phyloP scores from a whole-genome alignment of 2,113 vertebrate species.

The Acanthisitta chloris region DNA sequence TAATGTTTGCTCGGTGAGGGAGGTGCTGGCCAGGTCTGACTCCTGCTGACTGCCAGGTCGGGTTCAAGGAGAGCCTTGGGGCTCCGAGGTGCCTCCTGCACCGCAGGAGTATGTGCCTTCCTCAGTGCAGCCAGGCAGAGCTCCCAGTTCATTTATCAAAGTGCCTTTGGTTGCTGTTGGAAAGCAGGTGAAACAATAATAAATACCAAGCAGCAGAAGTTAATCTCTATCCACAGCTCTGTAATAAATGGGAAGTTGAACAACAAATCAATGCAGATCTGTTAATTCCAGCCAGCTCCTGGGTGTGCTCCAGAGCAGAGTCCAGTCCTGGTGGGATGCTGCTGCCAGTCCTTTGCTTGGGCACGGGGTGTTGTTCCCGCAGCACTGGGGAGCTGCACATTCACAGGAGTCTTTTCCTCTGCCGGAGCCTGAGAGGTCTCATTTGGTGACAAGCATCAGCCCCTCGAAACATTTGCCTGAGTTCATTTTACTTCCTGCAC shows the following conservation, averaged over 20 bases:
- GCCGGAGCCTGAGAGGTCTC: fast-evolving
- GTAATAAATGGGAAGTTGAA: constrained; percentile 41
- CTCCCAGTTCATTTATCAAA: not conserved
- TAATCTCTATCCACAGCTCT: not conserved
- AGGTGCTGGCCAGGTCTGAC: fast-evolving
- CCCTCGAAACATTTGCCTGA: fast-evolving
- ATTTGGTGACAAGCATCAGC: fast-evolving
- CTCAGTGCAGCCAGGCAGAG: not conserved
- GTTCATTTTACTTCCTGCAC: not conserved
- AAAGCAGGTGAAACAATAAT: not conserved
- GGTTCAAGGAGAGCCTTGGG: not conserved
- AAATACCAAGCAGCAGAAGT: not conserved
- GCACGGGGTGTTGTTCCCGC: fast-evolving
- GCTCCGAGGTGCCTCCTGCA: fast-evolving
- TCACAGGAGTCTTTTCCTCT: not conserved
- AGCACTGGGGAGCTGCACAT: not conserved
- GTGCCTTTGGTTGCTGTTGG: not conserved
- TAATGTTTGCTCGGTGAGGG: not conserved
- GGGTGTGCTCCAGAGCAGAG: not conserved
- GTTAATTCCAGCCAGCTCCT: not conserved
- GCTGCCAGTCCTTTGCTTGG: not conserved
- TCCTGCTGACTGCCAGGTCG: fast-evolving
- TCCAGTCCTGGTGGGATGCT: not conserved
- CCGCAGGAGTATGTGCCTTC: not conserved
- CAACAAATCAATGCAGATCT: not conserved